Evolutionary conservation across 2,113 vertebrate genomes (phyloP), one percentile per base, ranked within the genome.

Genomic region (Caracal caracal): DNA sequence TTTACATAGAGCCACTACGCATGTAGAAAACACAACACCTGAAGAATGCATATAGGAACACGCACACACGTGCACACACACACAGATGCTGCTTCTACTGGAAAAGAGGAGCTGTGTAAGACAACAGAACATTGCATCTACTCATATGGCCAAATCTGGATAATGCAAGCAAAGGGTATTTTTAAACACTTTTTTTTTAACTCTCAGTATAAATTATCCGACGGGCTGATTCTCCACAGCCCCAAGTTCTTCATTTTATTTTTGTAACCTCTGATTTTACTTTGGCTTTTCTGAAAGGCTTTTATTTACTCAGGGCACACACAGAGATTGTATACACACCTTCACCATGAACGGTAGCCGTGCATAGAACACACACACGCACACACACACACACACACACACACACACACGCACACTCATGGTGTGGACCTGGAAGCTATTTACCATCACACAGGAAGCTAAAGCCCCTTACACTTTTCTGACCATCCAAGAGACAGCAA

Each of bases 401-500:
- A 43, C 40, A 43, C 1, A 43, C 40, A 40, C 40, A 6, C 40
- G 1, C 1, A 7, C 43, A n/a, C 7, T 20, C 2, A 1, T 5
- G 59, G 53, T 40, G n/a, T 40, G 85, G 71, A 56, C 43, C 63
- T 13, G 0, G 5, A 40, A 66, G 93, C 71, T 53, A 49, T 88
- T 76, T 43, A 20, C 75, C 63, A 5, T 43, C 28, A n/a, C 81
- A 5, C 33, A 59, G 92, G 96, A 92, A 89, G 95, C 89, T 28
- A 43, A 82, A 81, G 37, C 49, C 88, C 80, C 97, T 98, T 95
- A 65, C 78, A 79, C 49, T 12, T 90, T 96, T 95, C 98, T 98
- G 99, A 98, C 98, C 92, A 93, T 97, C 98, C 99, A 95, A 99
- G 99, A 99, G 98, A 99, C 99, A 99, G 99, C 99, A 99, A 99